Base-by-base conservation (phyloP, 2,888 invertebrate species). In the Tetheella fluctuosa region DNA sequence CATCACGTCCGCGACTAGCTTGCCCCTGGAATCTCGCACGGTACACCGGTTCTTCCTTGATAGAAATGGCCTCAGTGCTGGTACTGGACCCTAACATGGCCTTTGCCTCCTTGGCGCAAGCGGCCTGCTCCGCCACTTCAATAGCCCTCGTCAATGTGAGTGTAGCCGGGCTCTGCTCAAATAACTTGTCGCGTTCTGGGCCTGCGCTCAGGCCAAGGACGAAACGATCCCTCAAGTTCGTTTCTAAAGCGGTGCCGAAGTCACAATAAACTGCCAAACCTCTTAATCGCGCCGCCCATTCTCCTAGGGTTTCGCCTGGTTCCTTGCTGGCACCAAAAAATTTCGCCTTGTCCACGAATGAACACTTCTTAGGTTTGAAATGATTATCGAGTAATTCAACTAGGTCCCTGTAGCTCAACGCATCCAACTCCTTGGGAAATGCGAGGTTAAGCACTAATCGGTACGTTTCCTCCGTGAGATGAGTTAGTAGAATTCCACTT, bases 271-370 rank as follows among this genome's bases (percentile, higher is more conserved):
- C 64, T 37, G 68, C 65, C 15, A 66, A 28, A 25, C 67, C 69
- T 53, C 67, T 48, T 23, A 67, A n/a, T 15, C 69, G 59, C 48
- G 64, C 70, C 20, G 64, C 66, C 68, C 66, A 66, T 20, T 69
- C 64, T 28, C 56, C 62, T 37, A 64, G 54, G 6, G 30, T 56
- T 58, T 68, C 65, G 55, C 62, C 64, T 58, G 58, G 37, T 34
- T 37, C 52, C 23, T 54, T 59, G 8, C 8, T 57, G 0, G 68
- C 68, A 17, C 52, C 62, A 30, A 60, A 63, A 28, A 69, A 69
- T 12, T 60, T 64, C 0, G 63, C 67, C 42, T 56, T 61, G 53
- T 70, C 68, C 1, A 63, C 67, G 30, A 61, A 68, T 12, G 64
- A 52, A n/a, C 57, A 67, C 52, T 59, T 15, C 17, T 63, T 67